Evolutionary conservation across 2,888 invertebrate species (phyloP).

Genomic region (Acleris laterana): DNA sequence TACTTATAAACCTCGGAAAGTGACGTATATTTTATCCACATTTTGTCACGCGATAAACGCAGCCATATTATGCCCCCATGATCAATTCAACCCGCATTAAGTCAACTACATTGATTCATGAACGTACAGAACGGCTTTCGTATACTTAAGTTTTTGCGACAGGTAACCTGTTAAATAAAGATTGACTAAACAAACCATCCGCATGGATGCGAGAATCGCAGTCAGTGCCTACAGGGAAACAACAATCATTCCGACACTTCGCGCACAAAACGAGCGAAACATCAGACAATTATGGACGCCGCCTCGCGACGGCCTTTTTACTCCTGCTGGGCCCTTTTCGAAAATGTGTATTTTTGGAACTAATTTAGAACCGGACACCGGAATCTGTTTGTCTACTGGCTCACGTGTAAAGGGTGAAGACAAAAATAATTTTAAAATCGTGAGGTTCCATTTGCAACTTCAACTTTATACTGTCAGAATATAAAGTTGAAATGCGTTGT

Average conservation of each 20-base stretch:
- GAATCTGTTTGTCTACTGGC: constrained; percentile 33
- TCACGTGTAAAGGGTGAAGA: constrained; percentile 30
- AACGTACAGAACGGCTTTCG: too few species aligned
- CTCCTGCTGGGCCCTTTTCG: constrained; percentile 45
- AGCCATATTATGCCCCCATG: too few species aligned
- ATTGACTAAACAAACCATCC: constrained; percentile 20
- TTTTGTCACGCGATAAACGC: too few species aligned
- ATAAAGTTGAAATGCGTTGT: too few species aligned
- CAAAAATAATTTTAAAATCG: neutral
- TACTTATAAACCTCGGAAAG: too few species aligned
- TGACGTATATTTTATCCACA: too few species aligned
- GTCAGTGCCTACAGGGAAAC: constrained; percentile 48
- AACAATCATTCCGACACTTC: constrained; percentile 55
- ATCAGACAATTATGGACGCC: constrained; percentile 58
- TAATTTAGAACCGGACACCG: constrained; percentile 49
- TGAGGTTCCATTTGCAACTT: too few species aligned
- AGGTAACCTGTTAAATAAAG: neutral
- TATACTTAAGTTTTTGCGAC: neutral
- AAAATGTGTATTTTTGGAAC: constrained; percentile 52
- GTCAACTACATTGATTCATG: too few species aligned
- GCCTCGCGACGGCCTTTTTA: constrained; percentile 51
- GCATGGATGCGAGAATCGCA: constrained; percentile 44
- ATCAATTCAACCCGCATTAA: too few species aligned
- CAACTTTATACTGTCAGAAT: too few species aligned
- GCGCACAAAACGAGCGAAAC: constrained; percentile 56